Evolutionary conservation across 2,888 invertebrate genomes (phyloP).

Genomic region (Xestia xanthographa): DNA sequence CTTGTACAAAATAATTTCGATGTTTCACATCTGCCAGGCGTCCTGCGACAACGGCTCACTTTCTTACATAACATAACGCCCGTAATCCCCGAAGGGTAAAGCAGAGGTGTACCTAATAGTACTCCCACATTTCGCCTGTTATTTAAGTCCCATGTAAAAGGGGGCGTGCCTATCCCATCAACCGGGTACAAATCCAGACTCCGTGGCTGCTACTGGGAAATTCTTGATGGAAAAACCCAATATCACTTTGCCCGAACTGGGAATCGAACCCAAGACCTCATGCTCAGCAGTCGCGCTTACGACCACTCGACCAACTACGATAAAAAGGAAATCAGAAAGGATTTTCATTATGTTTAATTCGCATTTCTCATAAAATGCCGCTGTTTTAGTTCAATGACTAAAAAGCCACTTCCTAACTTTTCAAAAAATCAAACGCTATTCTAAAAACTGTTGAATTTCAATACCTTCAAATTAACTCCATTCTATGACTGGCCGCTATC

Average conservation of each 20-base stretch:
- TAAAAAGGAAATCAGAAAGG: not conserved
- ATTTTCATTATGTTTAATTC: not conserved
- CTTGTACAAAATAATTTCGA: too few relatives aligned
- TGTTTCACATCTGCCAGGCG: too few relatives aligned
- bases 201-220: not conserved
- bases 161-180: not conserved
- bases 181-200: not conserved
- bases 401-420: not conserved
- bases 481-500: conserved; percentile 22
- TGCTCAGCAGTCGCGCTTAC: too few relatives aligned
- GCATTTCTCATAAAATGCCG: not conserved
- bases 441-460: conserved; percentile 21
- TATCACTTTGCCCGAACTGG: not conserved
- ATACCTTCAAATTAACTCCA: conserved; percentile 32
- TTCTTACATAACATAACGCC: not conserved
- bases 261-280: not conserved
- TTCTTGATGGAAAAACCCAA: not conserved
- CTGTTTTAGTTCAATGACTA: not conserved
- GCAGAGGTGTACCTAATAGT: not conserved
- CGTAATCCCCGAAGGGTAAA: not conserved
- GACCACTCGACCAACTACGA: not conserved
- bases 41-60: too few relatives aligned
- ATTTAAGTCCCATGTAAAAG: not conserved
- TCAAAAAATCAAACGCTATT: not conserved
- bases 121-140: not conserved